A percentile compares a stretch with the other conserved stretches of the same genome.
These are phyloP conservation scores for Peromyscus maniculatus DNA, from an alignment of 2,113 vertebrate genomes.

Conservation along the genomic window DNA sequence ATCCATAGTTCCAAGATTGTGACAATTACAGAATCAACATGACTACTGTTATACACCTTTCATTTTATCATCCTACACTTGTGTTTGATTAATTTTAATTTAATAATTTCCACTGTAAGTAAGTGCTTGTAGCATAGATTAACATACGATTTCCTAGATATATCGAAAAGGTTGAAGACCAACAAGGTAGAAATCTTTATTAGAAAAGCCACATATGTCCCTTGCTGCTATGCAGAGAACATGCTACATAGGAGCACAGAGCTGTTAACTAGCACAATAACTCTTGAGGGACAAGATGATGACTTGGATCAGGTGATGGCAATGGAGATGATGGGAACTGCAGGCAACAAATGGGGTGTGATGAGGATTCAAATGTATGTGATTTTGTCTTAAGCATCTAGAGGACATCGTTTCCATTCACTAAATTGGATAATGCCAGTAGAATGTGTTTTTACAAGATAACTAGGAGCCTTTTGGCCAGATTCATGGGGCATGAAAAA, in stretches of 20 bases:
- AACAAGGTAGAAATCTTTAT: neutral
- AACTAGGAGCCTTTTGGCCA: neutral
- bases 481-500: neutral
- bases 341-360: neutral
- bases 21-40: neutral
- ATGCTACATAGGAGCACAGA: neutral
- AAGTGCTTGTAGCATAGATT: neutral
- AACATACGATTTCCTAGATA: neutral
- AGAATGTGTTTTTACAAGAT: neutral
- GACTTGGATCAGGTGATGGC: neutral
- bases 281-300: neutral
- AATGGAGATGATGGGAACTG: neutral
- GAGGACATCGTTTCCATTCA: neutral
- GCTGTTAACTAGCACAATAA: neutral
- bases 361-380: neutral
- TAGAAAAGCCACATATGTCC: neutral
- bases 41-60: neutral
- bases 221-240: neutral
- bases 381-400: neutral
- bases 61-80: neutral
- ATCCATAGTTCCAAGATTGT: slow-evolving; percentile 45
- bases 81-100: slow-evolving; percentile 42
- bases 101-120: neutral
- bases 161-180: neutral
- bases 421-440: neutral